Conservation (phyloP, 1,140 invertebrate species). For the Drosophila virilis region DNA sequence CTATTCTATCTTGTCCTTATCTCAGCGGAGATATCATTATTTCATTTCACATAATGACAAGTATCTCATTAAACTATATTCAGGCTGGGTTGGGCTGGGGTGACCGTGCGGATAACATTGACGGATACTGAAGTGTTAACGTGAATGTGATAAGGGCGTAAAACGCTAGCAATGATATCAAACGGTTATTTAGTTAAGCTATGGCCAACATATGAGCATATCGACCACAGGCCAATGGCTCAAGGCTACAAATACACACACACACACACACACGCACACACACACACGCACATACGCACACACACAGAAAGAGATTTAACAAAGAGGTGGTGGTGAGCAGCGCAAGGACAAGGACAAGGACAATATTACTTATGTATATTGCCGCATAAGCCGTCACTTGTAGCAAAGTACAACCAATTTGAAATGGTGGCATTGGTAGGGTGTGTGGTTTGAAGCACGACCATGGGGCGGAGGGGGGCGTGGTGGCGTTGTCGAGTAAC, state of each 20-base stretch:
- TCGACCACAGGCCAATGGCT: conserved; percentile 25
- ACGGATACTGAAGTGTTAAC: conserved; percentile 64
- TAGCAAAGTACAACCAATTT: conserved; percentile 80
- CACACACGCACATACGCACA: not conserved
- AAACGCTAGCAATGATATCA: conserved; percentile 75
- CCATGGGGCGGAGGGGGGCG: not conserved
- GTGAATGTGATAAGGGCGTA: conserved; percentile 71
- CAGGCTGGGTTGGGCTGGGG: conserved; percentile 19
- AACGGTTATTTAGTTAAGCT: conserved; percentile 80
- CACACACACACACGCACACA: not conserved
- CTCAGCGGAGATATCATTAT: conserved; percentile 14
- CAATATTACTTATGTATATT: conserved; percentile 82
- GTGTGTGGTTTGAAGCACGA: not conserved
- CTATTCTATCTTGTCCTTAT: not conserved
- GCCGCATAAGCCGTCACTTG: conserved; percentile 79
- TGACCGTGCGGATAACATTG: conserved; percentile 19
- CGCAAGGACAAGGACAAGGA: conserved; percentile 35
- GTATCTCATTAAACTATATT: conserved; percentile 39
- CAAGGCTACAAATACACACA: conserved; percentile 12
- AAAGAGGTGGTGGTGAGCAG: conserved; percentile 12
- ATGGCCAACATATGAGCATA: conserved; percentile 45
- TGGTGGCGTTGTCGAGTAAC: not conserved
- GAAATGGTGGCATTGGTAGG: conserved; percentile 40
- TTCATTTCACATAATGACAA: conserved; percentile 30
- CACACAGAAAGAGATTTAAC: not conserved